Base-by-base conservation (phyloP, 2,113 vertebrate species). In the Diphyllodes magnificus region DNA sequence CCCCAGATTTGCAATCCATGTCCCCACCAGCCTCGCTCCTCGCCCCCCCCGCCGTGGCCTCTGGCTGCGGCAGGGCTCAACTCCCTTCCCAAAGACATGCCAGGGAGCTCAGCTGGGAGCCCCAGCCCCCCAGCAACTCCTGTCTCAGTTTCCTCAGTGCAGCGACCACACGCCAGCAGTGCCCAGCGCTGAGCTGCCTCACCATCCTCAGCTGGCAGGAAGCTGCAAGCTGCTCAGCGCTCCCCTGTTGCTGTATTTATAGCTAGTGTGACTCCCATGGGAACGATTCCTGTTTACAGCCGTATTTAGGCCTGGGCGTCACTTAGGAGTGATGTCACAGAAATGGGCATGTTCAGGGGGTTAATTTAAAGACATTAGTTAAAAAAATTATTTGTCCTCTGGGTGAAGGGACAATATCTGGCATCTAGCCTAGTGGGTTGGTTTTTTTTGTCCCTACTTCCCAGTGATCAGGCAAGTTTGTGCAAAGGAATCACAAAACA, bases 261-360 rank as follows among this genome's bases (percentile, higher is more conserved):
- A 96, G 90, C 54, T 87, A 63, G 59, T 2, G 20, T 63, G 54
- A 42, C 63, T 90, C 84, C 84, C 31, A 4, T 49, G 59, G 92
- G 92, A 87, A 73, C 9, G 13, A 92, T 92, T 92, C 92, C 92
- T 95, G 93, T 95, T 92, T 94, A 90, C 64, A 42, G 53, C 92
- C 56, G 1, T 94, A 94, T 96, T 95, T 94, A 90, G 93, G 72
- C 71, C 47, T 93, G 88, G 93, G 86, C 90, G 60, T 93, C 85
- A 63, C 93, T 96, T 37, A 64, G 59, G 56, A 90, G 76, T 93
- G 94, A 95, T 86, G 94, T 96, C 85, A 95, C 51, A 71, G 76
- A 49, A 88, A 59, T 0, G 23, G 76, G 44, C 61, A 59, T 40
- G 37, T 73, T 22, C 65, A 65, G 66, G 50, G 61, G 49, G 65